Evolutionary conservation across 2,888 invertebrate species (phyloP).

Genomic region (Hymenopus coronatus): DNA sequence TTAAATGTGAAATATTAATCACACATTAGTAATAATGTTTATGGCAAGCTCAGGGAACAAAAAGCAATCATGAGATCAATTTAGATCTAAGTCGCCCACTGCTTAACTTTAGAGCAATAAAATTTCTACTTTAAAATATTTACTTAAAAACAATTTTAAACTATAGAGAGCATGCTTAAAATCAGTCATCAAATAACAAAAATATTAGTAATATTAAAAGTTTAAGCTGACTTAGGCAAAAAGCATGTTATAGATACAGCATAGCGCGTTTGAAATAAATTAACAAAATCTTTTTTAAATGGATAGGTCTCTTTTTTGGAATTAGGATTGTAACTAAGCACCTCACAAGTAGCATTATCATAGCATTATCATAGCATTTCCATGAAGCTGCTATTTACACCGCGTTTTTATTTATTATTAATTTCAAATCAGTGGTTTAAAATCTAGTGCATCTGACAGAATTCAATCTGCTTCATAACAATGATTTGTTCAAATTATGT

Average conservation of each 20-base stretch:
- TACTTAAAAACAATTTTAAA: not conserved
- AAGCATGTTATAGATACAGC: not conserved
- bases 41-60: not conserved
- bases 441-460: slow-evolving; percentile 7
- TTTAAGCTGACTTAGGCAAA: not conserved
- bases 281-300: slow-evolving; percentile 3
- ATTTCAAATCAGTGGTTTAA: not conserved
- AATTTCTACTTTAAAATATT: not conserved
- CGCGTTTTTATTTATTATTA: not conserved
- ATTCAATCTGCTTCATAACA: slow-evolving; percentile 6
- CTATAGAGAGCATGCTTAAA: not conserved
- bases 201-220: not conserved
- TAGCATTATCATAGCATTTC: not conserved
- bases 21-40: not conserved
- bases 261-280: not conserved
- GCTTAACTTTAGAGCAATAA: not conserved
- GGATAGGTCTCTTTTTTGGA: not conserved
- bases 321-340: not conserved
- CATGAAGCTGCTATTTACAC: not conserved
- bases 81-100: not conserved
- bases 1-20: not conserved
- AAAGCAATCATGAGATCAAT: not conserved
- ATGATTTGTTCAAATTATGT: not conserved
- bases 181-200: not conserved
- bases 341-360: not conserved